Conservation (phyloP, 2,797 vertebrate species). For the Cephalopachus bancanus region DNA sequence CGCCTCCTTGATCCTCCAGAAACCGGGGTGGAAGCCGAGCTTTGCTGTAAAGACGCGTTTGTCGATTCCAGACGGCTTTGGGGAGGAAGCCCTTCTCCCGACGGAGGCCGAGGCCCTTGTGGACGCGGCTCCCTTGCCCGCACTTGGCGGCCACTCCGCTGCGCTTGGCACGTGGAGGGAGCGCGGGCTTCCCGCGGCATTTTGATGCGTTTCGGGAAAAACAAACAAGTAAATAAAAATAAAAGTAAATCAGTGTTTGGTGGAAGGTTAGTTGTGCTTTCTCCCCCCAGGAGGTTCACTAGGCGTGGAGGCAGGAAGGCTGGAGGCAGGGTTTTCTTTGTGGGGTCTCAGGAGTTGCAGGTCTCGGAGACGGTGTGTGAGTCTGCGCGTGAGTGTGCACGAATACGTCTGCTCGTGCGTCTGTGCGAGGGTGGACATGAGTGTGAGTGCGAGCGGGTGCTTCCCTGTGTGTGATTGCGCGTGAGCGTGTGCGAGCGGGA, state of each 20-base stretch:
- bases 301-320: conserved; percentile 54
- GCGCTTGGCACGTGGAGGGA: conserved; percentile 73
- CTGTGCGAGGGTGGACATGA: neutral
- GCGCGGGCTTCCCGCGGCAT: conserved; percentile 53
- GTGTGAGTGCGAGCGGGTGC: neutral
- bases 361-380: neutral
- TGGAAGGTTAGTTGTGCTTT: conserved; percentile 71
- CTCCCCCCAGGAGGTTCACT: conserved; percentile 50
- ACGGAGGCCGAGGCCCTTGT: conserved; percentile 69
- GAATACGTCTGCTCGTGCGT: neutral
- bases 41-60: conserved; percentile 65
- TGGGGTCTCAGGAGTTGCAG: neutral
- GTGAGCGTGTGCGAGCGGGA: neutral
- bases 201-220: conserved; percentile 49
- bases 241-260: conserved; percentile 53
- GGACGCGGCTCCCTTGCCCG: conserved; percentile 77
- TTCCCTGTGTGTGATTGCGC: neutral
- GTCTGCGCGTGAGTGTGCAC: neutral
- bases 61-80: conserved; percentile 83
- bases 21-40: conserved; percentile 64
- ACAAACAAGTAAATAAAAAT: neutral
- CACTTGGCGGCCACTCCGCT: conserved; percentile 78
- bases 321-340: conserved; percentile 58
- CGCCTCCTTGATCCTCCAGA: conserved; percentile 69
- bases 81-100: conserved; percentile 63